These are phyloP conservation scores for Lithobius niger DNA, from an alignment of 1,140 invertebrate species.

Conservation along the genomic window DNA sequence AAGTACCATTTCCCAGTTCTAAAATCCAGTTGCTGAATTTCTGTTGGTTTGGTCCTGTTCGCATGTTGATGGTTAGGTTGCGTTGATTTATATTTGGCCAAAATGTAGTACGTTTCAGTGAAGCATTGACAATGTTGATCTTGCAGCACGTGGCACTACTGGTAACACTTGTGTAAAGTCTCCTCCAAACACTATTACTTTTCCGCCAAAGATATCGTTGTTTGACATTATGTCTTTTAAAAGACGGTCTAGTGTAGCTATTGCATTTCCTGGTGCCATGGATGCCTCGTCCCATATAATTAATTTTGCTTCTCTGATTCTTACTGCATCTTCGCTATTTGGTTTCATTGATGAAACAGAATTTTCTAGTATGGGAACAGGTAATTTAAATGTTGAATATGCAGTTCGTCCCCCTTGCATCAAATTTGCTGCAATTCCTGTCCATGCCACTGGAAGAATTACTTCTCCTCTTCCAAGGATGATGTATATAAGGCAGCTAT, in stretches of 20 bases:
- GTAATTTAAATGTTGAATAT: conserved; percentile 17
- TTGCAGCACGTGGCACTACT: conserved; percentile 16
- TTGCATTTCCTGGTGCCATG: conserved; percentile 17
- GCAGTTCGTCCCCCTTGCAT: conserved; percentile 18
- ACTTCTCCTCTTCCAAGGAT: background rate
- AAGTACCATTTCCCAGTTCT: conserved; percentile 18
- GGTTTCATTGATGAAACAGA: conserved; percentile 13
- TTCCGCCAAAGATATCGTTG: conserved; percentile 21
- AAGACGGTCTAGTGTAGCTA: conserved; percentile 15
- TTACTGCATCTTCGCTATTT: conserved; percentile 7
- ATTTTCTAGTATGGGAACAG: conserved; percentile 14
- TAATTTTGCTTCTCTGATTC: conserved; percentile 14
- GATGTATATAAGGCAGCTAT: background rate
- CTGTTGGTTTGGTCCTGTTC: conserved; percentile 1
- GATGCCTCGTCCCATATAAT: conserved; percentile 23
- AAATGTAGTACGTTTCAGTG: conserved; percentile 20
- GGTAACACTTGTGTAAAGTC: conserved; percentile 24
- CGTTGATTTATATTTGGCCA: conserved; percentile 17
- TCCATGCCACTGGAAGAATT: conserved; percentile 13
- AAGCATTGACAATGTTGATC: conserved; percentile 18
- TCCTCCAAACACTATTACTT: conserved; percentile 21
- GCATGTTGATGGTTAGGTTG: background rate
- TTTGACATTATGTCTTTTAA: conserved; percentile 19
- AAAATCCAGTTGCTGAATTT: conserved; percentile 18
- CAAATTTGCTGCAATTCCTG: conserved; percentile 25